phyloP scores from a whole-genome alignment of 2,797 vertebrate genomes.

The Trichosurus vulpecula region DNA sequence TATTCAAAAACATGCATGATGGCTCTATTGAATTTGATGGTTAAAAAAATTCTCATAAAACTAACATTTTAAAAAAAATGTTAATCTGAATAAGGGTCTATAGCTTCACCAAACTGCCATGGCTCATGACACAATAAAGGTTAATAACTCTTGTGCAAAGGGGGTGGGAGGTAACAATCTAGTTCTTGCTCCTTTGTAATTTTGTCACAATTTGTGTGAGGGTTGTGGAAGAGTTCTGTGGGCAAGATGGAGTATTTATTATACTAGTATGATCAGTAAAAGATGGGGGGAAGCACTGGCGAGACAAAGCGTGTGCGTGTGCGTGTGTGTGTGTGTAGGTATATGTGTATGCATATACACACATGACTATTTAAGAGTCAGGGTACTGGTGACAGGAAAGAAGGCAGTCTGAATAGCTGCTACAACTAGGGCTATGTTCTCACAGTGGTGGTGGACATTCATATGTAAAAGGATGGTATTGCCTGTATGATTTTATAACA shows the following conservation, averaged over 20 bases:
- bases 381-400: neutral
- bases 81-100: no score
- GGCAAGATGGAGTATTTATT: neutral
- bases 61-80: no score
- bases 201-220: neutral
- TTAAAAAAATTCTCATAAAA: no score
- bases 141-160: neutral
- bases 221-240: neutral
- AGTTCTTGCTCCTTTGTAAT: neutral
- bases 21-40: no score
- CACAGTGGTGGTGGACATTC: neutral
- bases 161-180: neutral
- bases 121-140: neutral
- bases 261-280: neutral
- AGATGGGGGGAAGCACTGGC: neutral
- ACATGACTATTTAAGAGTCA: neutral
- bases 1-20: no score
- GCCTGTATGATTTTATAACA: constrained; percentile 14
- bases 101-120: no score
- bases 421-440: constrained; percentile 1
- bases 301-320: neutral
- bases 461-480: neutral
- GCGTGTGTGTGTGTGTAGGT: neutral
- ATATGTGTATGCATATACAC: neutral
- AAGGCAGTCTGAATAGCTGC: neutral